phyloP scores from a whole-genome alignment of 2,113 vertebrate genomes.

The Dipodomys spectabilis region DNA sequence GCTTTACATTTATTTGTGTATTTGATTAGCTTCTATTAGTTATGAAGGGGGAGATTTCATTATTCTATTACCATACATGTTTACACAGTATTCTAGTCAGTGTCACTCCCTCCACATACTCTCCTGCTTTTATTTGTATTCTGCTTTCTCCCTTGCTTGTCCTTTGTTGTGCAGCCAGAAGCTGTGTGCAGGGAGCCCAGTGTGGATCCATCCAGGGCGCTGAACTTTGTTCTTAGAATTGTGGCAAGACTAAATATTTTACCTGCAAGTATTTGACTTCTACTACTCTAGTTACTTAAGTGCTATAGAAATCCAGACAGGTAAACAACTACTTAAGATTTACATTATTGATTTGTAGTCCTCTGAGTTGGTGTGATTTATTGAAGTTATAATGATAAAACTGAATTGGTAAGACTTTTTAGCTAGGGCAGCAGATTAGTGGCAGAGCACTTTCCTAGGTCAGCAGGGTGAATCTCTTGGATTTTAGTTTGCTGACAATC shows the following conservation, averaged over 20 bases:
- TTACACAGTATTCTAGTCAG: no score
- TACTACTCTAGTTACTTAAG: not conserved
- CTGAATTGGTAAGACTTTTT: not conserved
- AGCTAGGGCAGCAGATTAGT: no score
- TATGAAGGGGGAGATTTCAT: no score
- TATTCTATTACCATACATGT: no score
- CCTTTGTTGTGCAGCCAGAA: not conserved
- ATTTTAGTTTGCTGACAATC: not conserved
- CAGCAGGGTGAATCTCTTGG: not conserved
- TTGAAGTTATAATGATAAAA: not conserved
- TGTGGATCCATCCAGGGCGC: accelerated
- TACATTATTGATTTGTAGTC: not conserved
- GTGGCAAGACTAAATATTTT: not conserved
- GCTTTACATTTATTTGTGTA: not conserved
- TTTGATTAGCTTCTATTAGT: no score
- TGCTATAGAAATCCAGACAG: not conserved
- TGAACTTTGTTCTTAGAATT: not conserved
- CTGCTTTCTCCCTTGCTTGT: not conserved
- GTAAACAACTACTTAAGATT: not conserved
- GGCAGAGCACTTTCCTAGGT: no score
- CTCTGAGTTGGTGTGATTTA: slow-evolving; percentile 27
- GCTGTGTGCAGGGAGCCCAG: not conserved
- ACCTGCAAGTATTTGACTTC: not conserved
- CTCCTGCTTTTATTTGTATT: not conserved
- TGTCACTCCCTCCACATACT: no score